phyloP scores from a whole-genome alignment of 2,888 invertebrate genomes.

The Nephrocerus scutellatus region DNA sequence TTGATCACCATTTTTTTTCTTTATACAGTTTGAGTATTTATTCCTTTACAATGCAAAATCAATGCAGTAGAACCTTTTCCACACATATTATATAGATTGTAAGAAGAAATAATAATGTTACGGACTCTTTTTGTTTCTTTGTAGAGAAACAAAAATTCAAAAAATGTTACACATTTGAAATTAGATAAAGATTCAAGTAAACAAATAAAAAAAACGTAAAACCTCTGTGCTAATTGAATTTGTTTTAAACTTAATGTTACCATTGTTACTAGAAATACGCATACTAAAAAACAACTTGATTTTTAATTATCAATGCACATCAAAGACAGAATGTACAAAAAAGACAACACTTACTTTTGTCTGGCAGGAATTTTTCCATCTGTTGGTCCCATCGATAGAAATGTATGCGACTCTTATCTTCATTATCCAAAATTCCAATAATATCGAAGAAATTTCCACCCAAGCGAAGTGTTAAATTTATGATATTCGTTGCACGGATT shows the following conservation, averaged over 20 bases:
- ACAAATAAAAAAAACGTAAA: no score
- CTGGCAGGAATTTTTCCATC: slow-evolving; percentile 25
- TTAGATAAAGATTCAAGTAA: no score
- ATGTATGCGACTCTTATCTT: slow-evolving; percentile 13
- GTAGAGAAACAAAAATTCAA: no score
- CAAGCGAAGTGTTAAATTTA: slow-evolving; percentile 19
- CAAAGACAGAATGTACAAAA: slow-evolving; percentile 8
- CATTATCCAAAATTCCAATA: slow-evolving; percentile 27
- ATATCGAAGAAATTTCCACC: slow-evolving; percentile 23
- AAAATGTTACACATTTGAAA: no score
- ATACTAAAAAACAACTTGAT: slow-evolving; percentile 5
- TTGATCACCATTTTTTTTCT: no score
- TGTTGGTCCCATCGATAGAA: slow-evolving; percentile 32
- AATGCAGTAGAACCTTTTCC: no score
- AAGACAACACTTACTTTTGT: slow-evolving; percentile 32
- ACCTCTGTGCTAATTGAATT: no score
- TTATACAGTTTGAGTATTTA: no score
- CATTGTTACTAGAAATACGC: slow-evolving; percentile 22
- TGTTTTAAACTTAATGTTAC: slow-evolving; percentile 8
- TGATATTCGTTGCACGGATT: slow-evolving; percentile 24
- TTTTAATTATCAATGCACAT: slow-evolving; percentile 21
- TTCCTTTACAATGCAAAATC: no score
- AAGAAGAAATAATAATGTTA: no score
- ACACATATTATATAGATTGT: no score
- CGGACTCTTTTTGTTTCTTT: no score